Base-by-base conservation (phyloP, 2,888 invertebrate species). In the Creontiades dilutus region DNA sequence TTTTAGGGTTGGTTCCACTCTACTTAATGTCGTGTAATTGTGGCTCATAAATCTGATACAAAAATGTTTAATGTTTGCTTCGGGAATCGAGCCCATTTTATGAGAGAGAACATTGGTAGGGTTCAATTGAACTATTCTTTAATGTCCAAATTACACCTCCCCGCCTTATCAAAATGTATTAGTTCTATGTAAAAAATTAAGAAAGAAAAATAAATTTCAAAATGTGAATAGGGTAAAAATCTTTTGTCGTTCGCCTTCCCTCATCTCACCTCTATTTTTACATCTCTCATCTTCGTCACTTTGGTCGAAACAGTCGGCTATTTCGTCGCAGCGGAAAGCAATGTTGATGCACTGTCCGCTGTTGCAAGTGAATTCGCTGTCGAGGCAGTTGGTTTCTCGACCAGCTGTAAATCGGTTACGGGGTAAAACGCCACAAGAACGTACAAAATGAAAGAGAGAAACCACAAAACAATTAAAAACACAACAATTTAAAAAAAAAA, bases 301-400 rank as follows among this genome's bases (percentile, higher is more conserved):
- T 91, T 93, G 93, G 92, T 95, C 94, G 91, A 92, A 92, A 93
- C 95, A 94, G 84, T 94, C 92, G 90, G 92, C 92, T 91, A 93
- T 92, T 47, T 93, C 92, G 92, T 95, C 93, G 92, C 95, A 95
- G 78, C 93, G 93, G 76, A 93, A 93, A 48, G 92, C 92, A 37
- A 91, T 92, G 46, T 93, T 92, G 91, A 95, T 93, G 92, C 97
- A 97, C 90, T 95, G 94, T 0, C 96, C 96, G 90, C 95, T 95
- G 48, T 92, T 93, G 93, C 97, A 97, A 91, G 95, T 95, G 94
- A 96, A 97, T 92, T 96, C 94, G 92, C 95, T 90, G 23, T 75
- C 48, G 19, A 89, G 81, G 84, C 89, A 89, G 46, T 27, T 68
- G 19, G 85, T 27, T n/a, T 14, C 47, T 47, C 19, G 13, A 23